Base-by-base conservation (phyloP, 1,140 invertebrate species). In the Drosophila lini region DNA sequence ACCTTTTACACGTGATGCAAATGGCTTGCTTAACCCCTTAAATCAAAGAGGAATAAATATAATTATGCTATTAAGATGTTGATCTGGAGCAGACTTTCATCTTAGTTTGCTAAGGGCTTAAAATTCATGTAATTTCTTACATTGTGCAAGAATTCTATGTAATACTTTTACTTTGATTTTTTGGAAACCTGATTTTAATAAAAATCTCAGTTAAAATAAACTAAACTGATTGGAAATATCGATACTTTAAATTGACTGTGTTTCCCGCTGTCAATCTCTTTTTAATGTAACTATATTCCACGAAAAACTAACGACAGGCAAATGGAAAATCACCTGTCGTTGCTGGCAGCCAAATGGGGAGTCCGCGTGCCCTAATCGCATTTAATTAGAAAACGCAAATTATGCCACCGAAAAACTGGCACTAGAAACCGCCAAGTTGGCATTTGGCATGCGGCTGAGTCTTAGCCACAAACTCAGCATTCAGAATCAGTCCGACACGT, bases 301-400 rank as follows among this genome's bases (percentile, higher is more conserved):
- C 7, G 15, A 63, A 16, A 11, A 36, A 11, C 13, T 11, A 6
- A 15, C 57, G 22, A 25, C 4, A 31, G 9, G n/a, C 25, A 28
- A 47, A 47, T 25, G 34, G 22, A 36, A 40, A 31, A 41, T 13
- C 28, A 41, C 34, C 36, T 25, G 52, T 36, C 44, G 11, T 28
- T 16, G 38, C 15, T 22, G 31, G 57, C 45, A 50, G 36, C 11
- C 62, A 13, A 41, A 8, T 34, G 44, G 3, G 11, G 13, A 22
- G 32, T 6, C 19, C 60, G 34, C 36, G 28, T 71, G 28, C 42
- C n/a, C 52, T 55, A 60, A 58, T 57, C 45, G 42, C 75, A 70
- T 70, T 78, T 78, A 78, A 78, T 78, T 78, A 71, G 60, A 71
- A 70, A 71, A 69, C 58, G 41, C 75, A 78, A 78, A 78, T 78